phyloP scores from a whole-genome alignment of 2,113 vertebrate species.

The Strix uralensis region DNA sequence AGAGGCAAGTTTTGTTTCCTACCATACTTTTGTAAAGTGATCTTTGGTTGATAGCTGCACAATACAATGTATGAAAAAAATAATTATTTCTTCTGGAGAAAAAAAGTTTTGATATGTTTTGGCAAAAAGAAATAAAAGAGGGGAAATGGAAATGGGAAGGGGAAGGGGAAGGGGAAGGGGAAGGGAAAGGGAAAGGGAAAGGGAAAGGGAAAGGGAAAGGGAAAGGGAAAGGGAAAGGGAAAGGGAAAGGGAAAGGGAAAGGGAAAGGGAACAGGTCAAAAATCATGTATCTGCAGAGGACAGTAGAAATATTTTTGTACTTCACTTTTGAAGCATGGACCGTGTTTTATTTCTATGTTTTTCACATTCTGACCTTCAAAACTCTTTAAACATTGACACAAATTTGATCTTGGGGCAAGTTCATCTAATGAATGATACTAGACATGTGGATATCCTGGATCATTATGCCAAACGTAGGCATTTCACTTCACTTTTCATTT shows the following conservation, averaged over 20 bases:
- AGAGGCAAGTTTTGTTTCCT: background rate
- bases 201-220: background rate
- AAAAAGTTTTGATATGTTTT: background rate
- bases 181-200: too few relatives aligned
- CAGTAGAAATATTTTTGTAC: background rate
- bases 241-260: background rate
- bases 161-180: background rate
- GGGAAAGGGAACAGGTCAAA: background rate
- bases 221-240: too few relatives aligned
- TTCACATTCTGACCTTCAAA: background rate
- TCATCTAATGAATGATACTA: background rate
- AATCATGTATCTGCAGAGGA: background rate
- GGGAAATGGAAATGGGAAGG: background rate
- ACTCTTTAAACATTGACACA: background rate
- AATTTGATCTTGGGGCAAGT: background rate
- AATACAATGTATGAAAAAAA: background rate
- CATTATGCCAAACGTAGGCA: background rate
- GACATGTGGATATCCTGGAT: background rate
- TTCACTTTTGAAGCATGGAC: background rate
- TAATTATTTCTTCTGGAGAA: background rate
- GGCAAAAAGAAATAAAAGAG: background rate
- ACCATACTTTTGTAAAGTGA: background rate
- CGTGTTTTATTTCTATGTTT: background rate
- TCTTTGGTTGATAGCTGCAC: background rate
- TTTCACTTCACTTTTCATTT: background rate